Base-by-base conservation (phyloP, 35 echinoderm and acorn worm species). In the Amphiura filiformis region DNA sequence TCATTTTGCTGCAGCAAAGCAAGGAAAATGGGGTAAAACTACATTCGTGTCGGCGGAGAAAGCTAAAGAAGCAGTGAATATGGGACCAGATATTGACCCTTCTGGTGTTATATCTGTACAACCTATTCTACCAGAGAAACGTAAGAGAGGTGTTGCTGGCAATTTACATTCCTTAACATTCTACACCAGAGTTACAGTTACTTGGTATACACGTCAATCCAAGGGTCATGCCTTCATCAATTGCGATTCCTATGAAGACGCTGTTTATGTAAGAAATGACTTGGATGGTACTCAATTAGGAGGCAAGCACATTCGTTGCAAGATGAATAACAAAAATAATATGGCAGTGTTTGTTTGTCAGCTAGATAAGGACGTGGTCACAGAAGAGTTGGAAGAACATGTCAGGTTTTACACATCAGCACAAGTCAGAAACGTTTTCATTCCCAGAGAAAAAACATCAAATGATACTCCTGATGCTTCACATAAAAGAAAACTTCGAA, bases 1-100 rank as follows among this genome's bases (percentile, higher is more conserved):
- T 11, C 87, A 89, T 36, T 80, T 38, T n/a, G 31, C 34, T 36
- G 44, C 32, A 37, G 85, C 85, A 42, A 87, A 78, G 39, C 65
- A 40, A 2, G 65, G 85, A n/a, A 75, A 81, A 37, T 89, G 87
- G 87, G 87, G 87, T 36, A 79, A 80, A 38, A 35, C 81, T 31
- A 89, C 78, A 34, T 81, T 89, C 56, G 79, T 35, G 18, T 89
- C 87, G 5, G 78, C 87, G 0, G 14, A 65, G 33, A 61, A 57
- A 57, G 87, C 87, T 0, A 4, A 89, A 81, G 9, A 31, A 36
- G 34, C 78, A 38, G 56, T 80, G 17, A 36, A 81, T 32, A 34
- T 41, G 15, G 40, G 31, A n/a, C 30, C 26, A 34, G 23, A 34
- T 36, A n/a, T 18, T 40, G n/a, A 37, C 20, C 26, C 23, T 5